Percentiles rank a stretch among this genome's conserved stretches.
These are phyloP conservation scores for Saturnia pavonia DNA, from an alignment of 2,888 invertebrate species.

Conservation along the genomic window DNA sequence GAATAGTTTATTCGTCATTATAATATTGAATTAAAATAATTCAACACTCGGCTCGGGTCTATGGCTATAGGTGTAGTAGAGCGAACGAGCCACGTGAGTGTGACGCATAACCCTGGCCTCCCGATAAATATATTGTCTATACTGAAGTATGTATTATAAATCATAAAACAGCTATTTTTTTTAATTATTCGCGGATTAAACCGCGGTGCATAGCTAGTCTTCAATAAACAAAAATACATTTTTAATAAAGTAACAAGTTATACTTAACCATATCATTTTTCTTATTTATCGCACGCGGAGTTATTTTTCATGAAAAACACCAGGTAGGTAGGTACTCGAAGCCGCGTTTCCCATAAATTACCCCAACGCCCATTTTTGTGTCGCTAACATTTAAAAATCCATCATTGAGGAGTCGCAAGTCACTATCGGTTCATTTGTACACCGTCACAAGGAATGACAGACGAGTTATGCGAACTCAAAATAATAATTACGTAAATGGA, in stretches of 20 bases:
- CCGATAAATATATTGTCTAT: too few relatives aligned
- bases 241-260: neutral
- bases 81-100: too few relatives aligned
- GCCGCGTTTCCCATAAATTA: conserved; percentile 57
- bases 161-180: too few relatives aligned
- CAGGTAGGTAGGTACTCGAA: conserved; percentile 29
- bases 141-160: too few relatives aligned
- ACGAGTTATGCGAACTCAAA: conserved; percentile 68
- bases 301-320: conserved; percentile 15
- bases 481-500: conserved; percentile 69
- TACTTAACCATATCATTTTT: conserved; percentile 24
- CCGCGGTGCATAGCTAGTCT: neutral
- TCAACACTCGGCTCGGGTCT: too few relatives aligned
- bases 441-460: conserved; percentile 68
- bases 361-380: conserved; percentile 55
- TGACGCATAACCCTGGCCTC: too few relatives aligned
- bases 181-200: too few relatives aligned
- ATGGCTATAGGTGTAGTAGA: too few relatives aligned
- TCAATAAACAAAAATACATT: neutral
- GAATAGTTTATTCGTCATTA: too few relatives aligned
- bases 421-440: conserved; percentile 71
- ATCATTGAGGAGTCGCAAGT: conserved; percentile 69
- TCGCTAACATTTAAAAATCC: conserved; percentile 75
- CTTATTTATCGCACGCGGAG: conserved; percentile 1
- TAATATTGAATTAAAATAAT: too few relatives aligned